These are phyloP conservation scores for Nematolebias whitei DNA, from an alignment of 2,113 vertebrate genomes.

Conservation along the genomic window DNA sequence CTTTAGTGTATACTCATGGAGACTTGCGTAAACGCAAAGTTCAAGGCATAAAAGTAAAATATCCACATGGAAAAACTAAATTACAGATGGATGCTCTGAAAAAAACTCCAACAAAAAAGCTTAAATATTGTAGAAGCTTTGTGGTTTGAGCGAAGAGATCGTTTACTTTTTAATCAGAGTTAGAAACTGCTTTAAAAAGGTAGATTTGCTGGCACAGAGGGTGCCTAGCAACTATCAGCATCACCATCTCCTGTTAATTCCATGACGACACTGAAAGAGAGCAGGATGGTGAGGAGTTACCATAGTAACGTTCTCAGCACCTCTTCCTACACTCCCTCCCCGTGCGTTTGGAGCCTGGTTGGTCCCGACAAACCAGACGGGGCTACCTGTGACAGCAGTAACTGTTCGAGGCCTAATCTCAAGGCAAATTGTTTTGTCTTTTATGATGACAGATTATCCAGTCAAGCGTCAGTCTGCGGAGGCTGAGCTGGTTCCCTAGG, in stretches of 20 bases:
- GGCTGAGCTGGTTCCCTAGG: slow-evolving; percentile 15
- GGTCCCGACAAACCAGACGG: slow-evolving; percentile 58
- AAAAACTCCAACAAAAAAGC: slow-evolving; percentile 23
- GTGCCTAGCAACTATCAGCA: slow-evolving; percentile 75
- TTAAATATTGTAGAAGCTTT: slow-evolving; percentile 27
- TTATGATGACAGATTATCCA: slow-evolving; percentile 43
- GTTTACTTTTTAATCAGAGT: slow-evolving; percentile 36
- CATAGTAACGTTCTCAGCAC: slow-evolving; percentile 70
- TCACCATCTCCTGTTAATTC: slow-evolving; percentile 70
- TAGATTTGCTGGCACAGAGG: slow-evolving; percentile 53
- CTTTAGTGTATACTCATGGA: background rate
- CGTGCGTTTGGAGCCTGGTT: slow-evolving; percentile 38
- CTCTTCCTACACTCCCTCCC: slow-evolving; percentile 59
- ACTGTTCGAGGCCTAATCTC: slow-evolving; percentile 47
- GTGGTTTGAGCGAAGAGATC: slow-evolving; percentile 22
- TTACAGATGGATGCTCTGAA: background rate
- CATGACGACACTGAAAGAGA: slow-evolving; percentile 59
- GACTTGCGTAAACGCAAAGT: background rate
- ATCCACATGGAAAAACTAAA: background rate
- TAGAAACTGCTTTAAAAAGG: slow-evolving; percentile 47
- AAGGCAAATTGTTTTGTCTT: slow-evolving; percentile 42
- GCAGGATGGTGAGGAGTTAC: slow-evolving; percentile 71
- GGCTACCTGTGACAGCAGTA: slow-evolving; percentile 48
- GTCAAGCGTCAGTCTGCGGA: slow-evolving; percentile 36
- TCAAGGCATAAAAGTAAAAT: slow-evolving; percentile 6